phyloP scores from a whole-genome alignment of 2,888 invertebrate genomes.

The Sesia bembeciformis region DNA sequence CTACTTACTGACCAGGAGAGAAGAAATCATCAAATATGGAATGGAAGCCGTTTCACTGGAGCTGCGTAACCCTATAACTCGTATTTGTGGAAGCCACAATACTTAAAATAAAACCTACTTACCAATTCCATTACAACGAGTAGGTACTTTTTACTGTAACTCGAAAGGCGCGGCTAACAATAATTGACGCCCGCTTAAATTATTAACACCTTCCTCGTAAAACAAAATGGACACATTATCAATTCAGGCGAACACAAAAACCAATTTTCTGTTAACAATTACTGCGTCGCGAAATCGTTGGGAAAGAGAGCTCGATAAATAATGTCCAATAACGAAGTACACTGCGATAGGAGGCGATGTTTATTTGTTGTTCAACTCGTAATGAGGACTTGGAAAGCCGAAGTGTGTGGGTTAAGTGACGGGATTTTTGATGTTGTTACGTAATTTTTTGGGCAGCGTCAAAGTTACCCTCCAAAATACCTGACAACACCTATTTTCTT shows the following conservation, averaged over 20 bases:
- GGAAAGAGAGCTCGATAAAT: conserved; percentile 33
- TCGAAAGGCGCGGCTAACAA: no score
- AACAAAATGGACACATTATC: not conserved
- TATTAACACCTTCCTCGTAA: not conserved
- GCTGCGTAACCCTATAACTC: no score
- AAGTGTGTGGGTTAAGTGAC: conserved; percentile 11
- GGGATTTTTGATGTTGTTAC: not conserved
- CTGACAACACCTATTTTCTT: no score
- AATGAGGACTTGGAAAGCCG: conserved; percentile 34
- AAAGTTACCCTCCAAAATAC: no score
- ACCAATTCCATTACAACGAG: no score
- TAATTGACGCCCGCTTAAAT: not conserved
- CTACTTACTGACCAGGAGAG: no score
- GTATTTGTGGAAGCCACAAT: no score
- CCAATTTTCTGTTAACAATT: conserved; percentile 11
- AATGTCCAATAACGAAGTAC: conserved; percentile 42
- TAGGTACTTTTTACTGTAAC: no score
- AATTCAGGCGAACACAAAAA: conserved; percentile 2
- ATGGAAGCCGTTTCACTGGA: no score
- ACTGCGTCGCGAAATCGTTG: conserved; percentile 2
- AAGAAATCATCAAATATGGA: no score
- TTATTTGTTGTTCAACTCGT: conserved; percentile 53
- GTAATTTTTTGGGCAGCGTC: no score
- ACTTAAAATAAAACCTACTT: no score
- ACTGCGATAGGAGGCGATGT: conserved; percentile 29